Conservation (phyloP, 2,888 invertebrate species). For the Melolontha melolontha region DNA sequence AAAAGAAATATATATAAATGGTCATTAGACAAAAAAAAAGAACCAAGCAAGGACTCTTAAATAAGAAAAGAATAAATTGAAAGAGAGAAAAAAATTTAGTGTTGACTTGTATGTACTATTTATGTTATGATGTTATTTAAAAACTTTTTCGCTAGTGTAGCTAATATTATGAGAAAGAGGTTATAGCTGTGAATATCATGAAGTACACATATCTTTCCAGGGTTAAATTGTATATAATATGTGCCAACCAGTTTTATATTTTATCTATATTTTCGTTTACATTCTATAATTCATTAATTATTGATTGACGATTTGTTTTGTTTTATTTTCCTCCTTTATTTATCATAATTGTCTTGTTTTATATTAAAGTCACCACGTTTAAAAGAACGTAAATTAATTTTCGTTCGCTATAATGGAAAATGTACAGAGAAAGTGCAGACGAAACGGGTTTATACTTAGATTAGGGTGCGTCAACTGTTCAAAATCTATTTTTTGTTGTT, state of each 20-base stretch:
- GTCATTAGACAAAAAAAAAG: conserved; percentile 11
- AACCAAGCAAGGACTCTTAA: conserved; percentile 37
- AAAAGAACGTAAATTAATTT: conserved; percentile 6
- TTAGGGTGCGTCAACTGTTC: not conserved
- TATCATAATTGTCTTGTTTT: conserved; percentile 42
- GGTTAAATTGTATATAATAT: conserved; percentile 66
- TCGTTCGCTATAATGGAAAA: conserved; percentile 8
- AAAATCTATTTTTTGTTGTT: not conserved
- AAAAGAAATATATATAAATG: conserved; percentile 1
- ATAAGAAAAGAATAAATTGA: not conserved
- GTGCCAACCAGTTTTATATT: conserved; percentile 61
- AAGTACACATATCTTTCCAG: conserved; percentile 68
- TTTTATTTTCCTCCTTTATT: conserved; percentile 46
- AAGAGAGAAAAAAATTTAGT: conserved; percentile 49
- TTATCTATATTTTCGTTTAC: conserved; percentile 35
- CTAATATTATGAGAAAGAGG: conserved; percentile 51
- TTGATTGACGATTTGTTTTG: conserved; percentile 18
- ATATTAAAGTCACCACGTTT: conserved; percentile 14
- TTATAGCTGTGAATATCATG: conserved; percentile 59
- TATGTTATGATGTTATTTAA: conserved; percentile 47
- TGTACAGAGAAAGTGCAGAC: conserved; percentile 8
- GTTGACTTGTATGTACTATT: conserved; percentile 59
- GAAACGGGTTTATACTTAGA: conserved; percentile 13
- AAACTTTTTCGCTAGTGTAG: conserved; percentile 51
- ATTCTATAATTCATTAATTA: conserved; percentile 21